These are phyloP conservation scores for Rhamnusium bicolor DNA, from an alignment of 2,888 invertebrate species.

Conservation along the genomic window DNA sequence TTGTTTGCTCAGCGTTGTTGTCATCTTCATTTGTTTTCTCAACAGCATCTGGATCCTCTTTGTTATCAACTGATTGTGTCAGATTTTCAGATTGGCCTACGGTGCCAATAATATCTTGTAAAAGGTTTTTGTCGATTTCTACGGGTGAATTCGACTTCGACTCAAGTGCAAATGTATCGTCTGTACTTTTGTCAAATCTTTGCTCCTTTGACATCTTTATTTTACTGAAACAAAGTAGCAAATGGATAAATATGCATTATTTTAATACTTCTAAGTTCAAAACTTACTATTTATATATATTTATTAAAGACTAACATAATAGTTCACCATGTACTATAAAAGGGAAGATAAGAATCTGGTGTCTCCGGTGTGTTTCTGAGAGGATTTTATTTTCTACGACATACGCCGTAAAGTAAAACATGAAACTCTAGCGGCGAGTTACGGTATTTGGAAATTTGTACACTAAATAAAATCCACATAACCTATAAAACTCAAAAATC, in stretches of 20 bases:
- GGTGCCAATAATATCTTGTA: conserved; percentile 29
- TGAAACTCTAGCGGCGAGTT: conserved; percentile 26
- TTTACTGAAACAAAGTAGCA: not conserved
- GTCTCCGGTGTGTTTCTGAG: not conserved
- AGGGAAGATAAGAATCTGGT: not conserved
- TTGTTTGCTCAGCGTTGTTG: conserved; percentile 45
- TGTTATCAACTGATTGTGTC: conserved; percentile 2
- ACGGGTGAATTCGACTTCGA: conserved; percentile 2
- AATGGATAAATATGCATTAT: not conserved
- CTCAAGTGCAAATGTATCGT: not conserved
- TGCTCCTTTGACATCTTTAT: conserved; percentile 13
- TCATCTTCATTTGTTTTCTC: conserved; percentile 46
- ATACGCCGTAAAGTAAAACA: not conserved
- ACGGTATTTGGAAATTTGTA: conserved; percentile 18
- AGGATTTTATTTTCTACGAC: conserved; percentile 12
- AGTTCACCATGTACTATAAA: not conserved
- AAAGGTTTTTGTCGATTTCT: conserved; percentile 1
- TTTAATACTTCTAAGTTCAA: not conserved
- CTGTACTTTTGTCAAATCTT: not conserved
- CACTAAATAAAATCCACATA: conserved; percentile 17
- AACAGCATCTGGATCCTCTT: conserved; percentile 17
- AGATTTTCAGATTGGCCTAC: conserved; percentile 7
- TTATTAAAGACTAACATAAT: not conserved
- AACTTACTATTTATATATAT: not conserved
- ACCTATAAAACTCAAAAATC: conserved; percentile 20